Conservation (phyloP, 1,140 invertebrate genomes). For the Acyrthosiphon pisum region DNA sequence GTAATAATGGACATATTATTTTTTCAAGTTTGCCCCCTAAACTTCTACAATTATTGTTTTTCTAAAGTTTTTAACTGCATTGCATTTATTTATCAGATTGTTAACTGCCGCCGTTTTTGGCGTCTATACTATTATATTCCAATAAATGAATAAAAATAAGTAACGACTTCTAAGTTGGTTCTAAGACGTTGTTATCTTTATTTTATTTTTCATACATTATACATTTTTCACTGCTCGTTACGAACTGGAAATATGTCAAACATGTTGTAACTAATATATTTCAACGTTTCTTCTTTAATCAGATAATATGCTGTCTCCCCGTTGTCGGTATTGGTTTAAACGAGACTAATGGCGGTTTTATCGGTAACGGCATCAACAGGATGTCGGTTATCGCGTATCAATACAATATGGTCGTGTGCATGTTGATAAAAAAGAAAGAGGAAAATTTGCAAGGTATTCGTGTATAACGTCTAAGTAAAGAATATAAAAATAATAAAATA, state of each 20-base stretch:
- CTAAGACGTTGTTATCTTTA: neutral
- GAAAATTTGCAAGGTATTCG: neutral
- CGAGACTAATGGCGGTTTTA: constrained; percentile 26
- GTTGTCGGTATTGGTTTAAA: neutral
- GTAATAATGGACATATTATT: neutral
- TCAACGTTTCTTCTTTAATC: neutral
- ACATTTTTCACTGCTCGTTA: neutral
- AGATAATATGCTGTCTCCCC: neutral
- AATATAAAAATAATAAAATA: neutral
- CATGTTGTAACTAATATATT: neutral
- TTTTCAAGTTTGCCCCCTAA: neutral
- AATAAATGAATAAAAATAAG: neutral
- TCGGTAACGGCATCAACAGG: neutral
- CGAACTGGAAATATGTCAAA: neutral
- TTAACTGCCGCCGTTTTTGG: neutral
- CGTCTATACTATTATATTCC: neutral
- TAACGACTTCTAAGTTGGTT: neutral
- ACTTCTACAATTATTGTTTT: neutral
- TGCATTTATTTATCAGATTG: neutral
- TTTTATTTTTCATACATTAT: constrained; percentile 1
- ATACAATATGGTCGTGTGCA: too few relatives aligned
- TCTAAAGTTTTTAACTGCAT: neutral
- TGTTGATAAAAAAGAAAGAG: neutral
- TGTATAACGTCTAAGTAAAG: neutral
- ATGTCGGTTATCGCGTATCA: neutral